phyloP scores from a whole-genome alignment of 2,113 vertebrate genomes.

The Mus pahari region DNA sequence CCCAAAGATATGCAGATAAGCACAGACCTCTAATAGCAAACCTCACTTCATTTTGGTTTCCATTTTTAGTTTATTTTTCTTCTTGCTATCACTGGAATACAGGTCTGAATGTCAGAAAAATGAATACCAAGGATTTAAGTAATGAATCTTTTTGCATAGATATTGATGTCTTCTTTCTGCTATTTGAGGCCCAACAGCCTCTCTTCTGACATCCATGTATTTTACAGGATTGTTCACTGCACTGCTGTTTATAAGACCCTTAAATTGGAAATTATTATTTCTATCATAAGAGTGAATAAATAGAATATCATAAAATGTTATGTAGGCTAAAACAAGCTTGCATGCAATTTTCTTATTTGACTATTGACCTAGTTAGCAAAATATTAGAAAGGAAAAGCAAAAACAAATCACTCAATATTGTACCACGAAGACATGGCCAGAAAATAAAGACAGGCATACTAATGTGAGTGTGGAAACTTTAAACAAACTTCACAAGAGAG shows the following conservation, averaged over 20 bases:
- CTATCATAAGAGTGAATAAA: background rate
- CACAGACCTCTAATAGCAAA: background rate
- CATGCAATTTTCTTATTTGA: background rate
- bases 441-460: background rate
- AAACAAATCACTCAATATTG: background rate
- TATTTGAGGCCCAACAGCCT: background rate
- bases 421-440: background rate
- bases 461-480: background rate
- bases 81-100: background rate
- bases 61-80: background rate
- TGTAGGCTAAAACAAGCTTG: background rate
- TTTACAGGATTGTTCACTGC: background rate
- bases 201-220: background rate
- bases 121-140: background rate
- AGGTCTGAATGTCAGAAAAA: background rate
- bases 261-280: constrained; percentile 13
- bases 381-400: constrained; percentile 19
- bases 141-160: background rate
- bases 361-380: constrained; percentile 26
- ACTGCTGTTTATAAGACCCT: background rate
- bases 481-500: background rate
- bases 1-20: background rate
- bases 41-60: background rate
- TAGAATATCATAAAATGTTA: background rate
- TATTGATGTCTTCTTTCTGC: background rate